A percentile compares a stretch with the other conserved stretches of the same genome.
Conservation (phyloP, 2,797 vertebrate genomes). For the Meriones psammophilus region DNA sequence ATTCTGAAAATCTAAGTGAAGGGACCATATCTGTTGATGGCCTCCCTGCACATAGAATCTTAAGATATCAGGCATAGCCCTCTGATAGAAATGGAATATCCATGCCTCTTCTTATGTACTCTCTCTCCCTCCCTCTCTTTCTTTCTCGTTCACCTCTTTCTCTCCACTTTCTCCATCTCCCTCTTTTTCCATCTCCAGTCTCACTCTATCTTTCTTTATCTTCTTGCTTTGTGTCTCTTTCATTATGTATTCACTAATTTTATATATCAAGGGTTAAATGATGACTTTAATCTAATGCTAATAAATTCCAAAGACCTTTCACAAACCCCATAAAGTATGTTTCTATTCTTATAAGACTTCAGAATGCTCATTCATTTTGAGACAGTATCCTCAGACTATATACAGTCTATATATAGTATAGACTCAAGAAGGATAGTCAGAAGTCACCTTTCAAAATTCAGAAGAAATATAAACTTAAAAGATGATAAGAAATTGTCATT, state of each 20-base stretch:
- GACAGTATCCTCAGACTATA: too few relatives aligned
- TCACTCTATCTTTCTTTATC: not conserved
- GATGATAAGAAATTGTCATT: not conserved
- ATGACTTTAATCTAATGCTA: not conserved
- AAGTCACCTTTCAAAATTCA: not conserved
- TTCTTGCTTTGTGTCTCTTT: not conserved
- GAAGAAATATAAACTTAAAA: not conserved
- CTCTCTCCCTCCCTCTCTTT: too few relatives aligned
- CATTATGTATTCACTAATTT: not conserved
- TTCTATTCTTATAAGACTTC: not conserved
- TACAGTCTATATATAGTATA: not conserved
- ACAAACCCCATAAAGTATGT: not conserved
- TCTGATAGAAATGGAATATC: not conserved
- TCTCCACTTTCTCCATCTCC: not conserved
- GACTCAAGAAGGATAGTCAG: not conserved
- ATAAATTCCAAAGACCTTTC: not conserved
- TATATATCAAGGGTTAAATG: not conserved
- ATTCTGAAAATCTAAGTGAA: not conserved
- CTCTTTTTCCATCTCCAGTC: not conserved
- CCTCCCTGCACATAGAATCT: not conserved
- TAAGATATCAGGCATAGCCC: not conserved
- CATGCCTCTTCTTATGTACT: too few relatives aligned
- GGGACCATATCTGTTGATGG: not conserved
- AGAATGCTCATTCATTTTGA: not conserved
- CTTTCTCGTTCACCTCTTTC: too few relatives aligned